These are phyloP conservation scores for Elephantulus edwardii DNA, from an alignment of 2,113 vertebrate genomes.

Conservation along the genomic window DNA sequence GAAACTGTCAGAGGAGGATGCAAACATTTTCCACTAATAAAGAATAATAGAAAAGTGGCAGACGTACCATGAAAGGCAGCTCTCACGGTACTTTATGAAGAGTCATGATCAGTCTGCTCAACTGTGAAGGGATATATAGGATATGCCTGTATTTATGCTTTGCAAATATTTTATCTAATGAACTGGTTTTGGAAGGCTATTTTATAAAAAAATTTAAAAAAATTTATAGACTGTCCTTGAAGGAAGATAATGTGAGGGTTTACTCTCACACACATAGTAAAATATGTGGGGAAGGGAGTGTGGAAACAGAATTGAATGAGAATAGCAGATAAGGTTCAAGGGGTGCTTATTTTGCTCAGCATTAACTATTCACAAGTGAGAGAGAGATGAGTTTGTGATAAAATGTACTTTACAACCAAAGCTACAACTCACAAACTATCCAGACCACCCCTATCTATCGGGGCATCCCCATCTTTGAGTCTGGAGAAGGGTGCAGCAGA, in stretches of 20 bases:
- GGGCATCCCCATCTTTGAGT: not conserved
- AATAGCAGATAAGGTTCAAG: not conserved
- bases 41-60: not conserved
- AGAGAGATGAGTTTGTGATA: not conserved
- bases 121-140: not conserved
- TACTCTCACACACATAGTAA: not conserved
- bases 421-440: not conserved
- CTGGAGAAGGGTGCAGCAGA: not conserved
- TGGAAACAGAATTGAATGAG: not conserved
- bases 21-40: not conserved
- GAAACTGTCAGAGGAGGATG: not conserved
- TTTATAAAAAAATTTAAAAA: not conserved
- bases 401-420: not conserved
- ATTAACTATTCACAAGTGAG: not conserved
- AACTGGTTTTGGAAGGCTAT: not conserved
- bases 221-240: not conserved
- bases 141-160: not conserved
- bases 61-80: not conserved
- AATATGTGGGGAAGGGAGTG: not conserved
- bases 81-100: not conserved
- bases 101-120: not conserved
- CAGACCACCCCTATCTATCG: not conserved
- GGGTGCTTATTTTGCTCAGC: not conserved
- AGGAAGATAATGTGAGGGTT: not conserved
- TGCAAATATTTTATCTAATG: not conserved